Conservation (phyloP, 2,113 vertebrate species). For the Callithrix jacchus region DNA sequence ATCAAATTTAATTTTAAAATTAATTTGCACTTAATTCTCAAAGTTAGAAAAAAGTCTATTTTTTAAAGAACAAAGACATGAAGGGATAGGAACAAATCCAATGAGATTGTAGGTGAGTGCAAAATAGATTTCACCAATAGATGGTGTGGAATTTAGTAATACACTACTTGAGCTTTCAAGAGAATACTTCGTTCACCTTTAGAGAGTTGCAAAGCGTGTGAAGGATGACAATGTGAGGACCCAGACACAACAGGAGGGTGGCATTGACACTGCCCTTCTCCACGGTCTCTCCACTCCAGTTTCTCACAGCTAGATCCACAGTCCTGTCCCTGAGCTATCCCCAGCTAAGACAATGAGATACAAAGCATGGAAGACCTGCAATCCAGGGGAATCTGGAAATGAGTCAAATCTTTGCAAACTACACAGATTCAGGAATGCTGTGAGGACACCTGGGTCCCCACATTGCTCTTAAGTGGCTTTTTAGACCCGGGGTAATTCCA, state of each 20-base stretch:
- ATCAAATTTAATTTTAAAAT: not conserved
- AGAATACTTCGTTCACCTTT: not conserved
- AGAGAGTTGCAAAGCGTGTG: slow-evolving; percentile 8
- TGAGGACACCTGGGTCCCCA: not conserved
- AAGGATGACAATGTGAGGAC: not conserved
- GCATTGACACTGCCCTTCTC: not conserved
- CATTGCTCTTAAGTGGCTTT: not conserved
- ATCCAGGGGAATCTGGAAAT: not conserved
- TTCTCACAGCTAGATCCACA: not conserved
- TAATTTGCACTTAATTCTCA: slow-evolving; percentile 27
- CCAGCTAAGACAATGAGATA: not conserved
- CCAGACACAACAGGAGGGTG: not conserved
- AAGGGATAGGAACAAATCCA: slow-evolving; percentile 33
- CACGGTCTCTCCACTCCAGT: not conserved
- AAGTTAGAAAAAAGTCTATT: slow-evolving; percentile 18
- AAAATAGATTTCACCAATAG: slow-evolving; percentile 42
- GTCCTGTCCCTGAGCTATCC: not conserved
- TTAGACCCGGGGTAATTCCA: not conserved
- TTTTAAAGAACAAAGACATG: slow-evolving; percentile 42
- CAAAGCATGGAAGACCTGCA: not conserved
- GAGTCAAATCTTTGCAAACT: not conserved
- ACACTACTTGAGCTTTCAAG: not conserved
- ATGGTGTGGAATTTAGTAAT: not conserved
- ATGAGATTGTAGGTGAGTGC: not conserved
- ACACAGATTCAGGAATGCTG: not conserved